A percentile compares a stretch with the other conserved stretches of the same genome.
Conservation (phyloP, 2,113 vertebrate species). For the Hypanus sabinus region DNA sequence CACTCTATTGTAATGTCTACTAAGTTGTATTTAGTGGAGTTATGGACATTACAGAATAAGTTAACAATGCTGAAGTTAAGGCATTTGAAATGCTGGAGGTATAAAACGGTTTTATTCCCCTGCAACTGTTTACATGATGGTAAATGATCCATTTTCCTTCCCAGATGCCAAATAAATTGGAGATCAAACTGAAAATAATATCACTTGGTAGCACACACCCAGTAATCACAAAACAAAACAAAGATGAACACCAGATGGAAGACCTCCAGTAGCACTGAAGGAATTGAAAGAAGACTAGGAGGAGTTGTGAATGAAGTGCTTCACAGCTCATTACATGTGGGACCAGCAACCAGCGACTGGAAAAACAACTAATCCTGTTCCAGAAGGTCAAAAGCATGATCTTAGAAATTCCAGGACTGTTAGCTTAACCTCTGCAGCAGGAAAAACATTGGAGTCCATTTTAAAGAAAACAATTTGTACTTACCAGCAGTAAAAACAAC, state of each 20-base stretch:
- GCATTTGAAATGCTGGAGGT: neutral
- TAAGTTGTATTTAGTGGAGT: neutral
- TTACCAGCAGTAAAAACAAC: neutral
- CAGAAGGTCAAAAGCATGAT: neutral
- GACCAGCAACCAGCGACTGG: constrained; percentile 3
- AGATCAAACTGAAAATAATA: neutral
- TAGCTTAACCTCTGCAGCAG: constrained; percentile 14
- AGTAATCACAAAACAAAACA: neutral
- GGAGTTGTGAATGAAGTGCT: neutral
- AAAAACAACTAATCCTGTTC: neutral
- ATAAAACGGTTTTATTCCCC: neutral
- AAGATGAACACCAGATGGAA: neutral
- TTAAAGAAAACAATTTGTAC: constrained; percentile 5
- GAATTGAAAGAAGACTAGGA: constrained; percentile 2
- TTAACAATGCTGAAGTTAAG: neutral
- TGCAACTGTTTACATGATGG: neutral
- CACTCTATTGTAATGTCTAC: too few relatives aligned
- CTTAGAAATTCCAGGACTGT: constrained; percentile 26
- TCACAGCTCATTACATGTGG: constrained; percentile 10
- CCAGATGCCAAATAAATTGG: neutral
- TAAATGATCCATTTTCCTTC: neutral
- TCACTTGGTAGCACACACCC: neutral
- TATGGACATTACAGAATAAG: neutral
- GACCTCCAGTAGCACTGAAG: neutral
- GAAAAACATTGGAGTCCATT: neutral